Percentiles rank a stretch among this genome's conserved stretches.
These are phyloP conservation scores for Sinocyclocheilus grahami DNA, from an alignment of 2,113 vertebrate genomes.

Conservation along the genomic window DNA sequence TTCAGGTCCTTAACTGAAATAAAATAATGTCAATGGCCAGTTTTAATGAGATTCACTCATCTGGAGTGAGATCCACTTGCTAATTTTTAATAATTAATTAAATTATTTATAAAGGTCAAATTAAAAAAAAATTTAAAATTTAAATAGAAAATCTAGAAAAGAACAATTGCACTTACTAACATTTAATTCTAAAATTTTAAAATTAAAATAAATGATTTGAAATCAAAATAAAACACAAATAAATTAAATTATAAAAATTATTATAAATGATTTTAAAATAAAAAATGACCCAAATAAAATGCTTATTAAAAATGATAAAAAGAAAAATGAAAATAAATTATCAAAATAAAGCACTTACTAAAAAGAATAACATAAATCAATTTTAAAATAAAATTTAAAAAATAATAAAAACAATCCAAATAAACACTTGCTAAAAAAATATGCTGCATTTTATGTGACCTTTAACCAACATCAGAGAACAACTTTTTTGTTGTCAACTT, in stretches of 20 bases:
- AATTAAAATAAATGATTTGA: neutral
- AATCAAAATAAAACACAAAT: neutral
- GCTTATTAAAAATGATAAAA: neutral
- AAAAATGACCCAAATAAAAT: no score
- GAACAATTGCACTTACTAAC: neutral
- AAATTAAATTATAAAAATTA: neutral
- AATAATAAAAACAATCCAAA: neutral
- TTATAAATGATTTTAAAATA: neutral
- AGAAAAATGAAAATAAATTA: neutral
- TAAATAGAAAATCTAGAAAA: no score
- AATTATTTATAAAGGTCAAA: no score
- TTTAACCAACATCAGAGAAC: neutral
- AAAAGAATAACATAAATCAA: neutral
- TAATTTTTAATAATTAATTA: no score
- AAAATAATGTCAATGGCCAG: neutral
- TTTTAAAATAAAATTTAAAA: neutral
- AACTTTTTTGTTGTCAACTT: no score
- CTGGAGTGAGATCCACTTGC: no score
- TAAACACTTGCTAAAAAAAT: no score
- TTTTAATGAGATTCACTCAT: neutral
- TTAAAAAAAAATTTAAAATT: no score
- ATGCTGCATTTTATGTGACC: neutral
- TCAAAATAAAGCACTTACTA: neutral
- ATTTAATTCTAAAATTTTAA: neutral
- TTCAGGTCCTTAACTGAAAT: neutral